Evolutionary conservation across 2,888 invertebrate species (phyloP).

Genomic region (Drosophila pullipes): DNA sequence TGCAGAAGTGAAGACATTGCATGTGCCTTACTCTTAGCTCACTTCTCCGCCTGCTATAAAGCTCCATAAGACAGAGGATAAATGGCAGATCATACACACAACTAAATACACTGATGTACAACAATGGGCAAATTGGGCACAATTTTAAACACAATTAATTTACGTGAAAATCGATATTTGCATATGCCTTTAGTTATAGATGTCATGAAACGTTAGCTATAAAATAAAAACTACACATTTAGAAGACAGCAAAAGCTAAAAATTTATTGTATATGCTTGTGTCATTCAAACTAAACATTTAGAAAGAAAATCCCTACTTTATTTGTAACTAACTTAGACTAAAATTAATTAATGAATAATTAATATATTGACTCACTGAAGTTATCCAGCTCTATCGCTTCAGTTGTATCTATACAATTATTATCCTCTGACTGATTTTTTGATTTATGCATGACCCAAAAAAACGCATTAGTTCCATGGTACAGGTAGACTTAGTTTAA

Average conservation of each 20-base stretch:
- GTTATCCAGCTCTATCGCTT: neutral
- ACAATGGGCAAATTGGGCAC: neutral
- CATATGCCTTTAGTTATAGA: neutral
- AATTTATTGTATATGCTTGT: neutral
- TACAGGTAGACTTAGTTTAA: slow-evolving; percentile 6
- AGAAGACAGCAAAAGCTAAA: neutral
- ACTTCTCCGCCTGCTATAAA: neutral
- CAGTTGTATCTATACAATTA: neutral
- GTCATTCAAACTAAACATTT: neutral
- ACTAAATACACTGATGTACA: slow-evolving; percentile 12
- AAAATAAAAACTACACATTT: neutral
- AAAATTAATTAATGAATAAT: too few species aligned
- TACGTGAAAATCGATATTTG: neutral
- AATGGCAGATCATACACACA: slow-evolving; percentile 45
- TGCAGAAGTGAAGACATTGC: slow-evolving; percentile 14
- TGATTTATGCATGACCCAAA: neutral
- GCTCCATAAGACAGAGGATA: slow-evolving; percentile 34
- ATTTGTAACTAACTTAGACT: too few species aligned
- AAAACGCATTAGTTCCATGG: neutral
- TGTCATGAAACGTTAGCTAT: neutral
- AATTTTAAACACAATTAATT: neutral
- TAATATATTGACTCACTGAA: neutral
- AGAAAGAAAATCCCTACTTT: neutral
- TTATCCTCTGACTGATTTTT: neutral
- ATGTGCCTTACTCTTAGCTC: slow-evolving; percentile 24